These are phyloP conservation scores for Myrmophylax atrothorax DNA, from an alignment of 2,113 vertebrate genomes.

Conservation along the genomic window DNA sequence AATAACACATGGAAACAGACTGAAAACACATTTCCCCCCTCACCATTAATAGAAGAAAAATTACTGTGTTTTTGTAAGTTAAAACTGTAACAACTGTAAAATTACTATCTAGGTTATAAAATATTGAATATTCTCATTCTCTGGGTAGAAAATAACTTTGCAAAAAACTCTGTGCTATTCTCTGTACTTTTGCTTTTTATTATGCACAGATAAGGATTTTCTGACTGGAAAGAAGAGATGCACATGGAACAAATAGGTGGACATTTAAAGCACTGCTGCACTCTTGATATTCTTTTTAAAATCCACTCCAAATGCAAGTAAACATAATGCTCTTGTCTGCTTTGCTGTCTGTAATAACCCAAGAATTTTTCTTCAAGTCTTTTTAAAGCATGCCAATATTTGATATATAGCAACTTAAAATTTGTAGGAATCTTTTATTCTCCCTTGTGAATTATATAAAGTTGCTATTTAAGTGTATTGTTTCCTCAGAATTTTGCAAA, in stretches of 20 bases:
- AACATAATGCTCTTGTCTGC: not conserved
- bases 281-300: not conserved
- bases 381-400: not conserved
- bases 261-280: not conserved
- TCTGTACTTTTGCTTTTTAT: not conserved
- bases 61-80: not conserved
- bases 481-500: not conserved
- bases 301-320: not conserved
- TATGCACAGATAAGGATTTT: not conserved
- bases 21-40: not conserved
- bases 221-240: not conserved
- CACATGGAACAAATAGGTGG: not conserved
- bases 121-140: not conserved
- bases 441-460: not conserved
- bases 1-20: not conserved
- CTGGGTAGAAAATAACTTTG: not conserved
- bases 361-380: not conserved
- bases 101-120: not conserved
- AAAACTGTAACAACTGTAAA: not conserved
- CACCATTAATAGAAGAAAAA: not conserved
- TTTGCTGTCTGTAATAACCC: not conserved
- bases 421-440: not conserved
- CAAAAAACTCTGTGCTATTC: not conserved
- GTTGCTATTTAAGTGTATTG: not conserved
- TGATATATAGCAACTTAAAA: not conserved